phyloP scores from a whole-genome alignment of 2,888 invertebrate species.

The Tricholauxania praeusta region DNA sequence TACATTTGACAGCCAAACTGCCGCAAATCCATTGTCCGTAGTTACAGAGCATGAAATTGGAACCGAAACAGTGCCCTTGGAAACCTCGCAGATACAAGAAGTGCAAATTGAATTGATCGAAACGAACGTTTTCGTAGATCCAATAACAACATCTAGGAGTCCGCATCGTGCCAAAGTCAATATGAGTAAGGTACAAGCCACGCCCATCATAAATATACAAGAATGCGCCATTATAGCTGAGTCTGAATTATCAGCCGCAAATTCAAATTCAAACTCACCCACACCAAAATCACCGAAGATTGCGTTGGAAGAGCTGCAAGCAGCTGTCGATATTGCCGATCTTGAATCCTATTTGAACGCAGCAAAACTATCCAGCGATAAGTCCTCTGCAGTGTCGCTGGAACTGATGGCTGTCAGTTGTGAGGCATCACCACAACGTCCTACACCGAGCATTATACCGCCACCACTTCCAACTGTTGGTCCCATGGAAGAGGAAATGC shows the following conservation, averaged over 20 bases:
- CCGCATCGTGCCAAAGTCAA: slow-evolving; percentile 37
- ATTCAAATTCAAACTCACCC: slow-evolving; percentile 26
- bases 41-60: slow-evolving; percentile 33
- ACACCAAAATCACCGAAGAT: slow-evolving; percentile 6
- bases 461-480: slow-evolving; percentile 40
- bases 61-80: slow-evolving; percentile 37
- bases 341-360: too few relatives aligned
- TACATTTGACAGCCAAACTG: slow-evolving; percentile 25
- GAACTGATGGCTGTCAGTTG: background rate
- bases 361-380: background rate
- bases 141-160: slow-evolving; percentile 17
- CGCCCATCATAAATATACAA: slow-evolving; percentile 55
- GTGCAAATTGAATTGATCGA: slow-evolving; percentile 63
- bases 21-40: slow-evolving; percentile 19
- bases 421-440: background rate
- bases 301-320: background rate
- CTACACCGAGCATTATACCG: background rate
- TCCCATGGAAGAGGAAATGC: slow-evolving; percentile 42
- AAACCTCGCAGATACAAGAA: slow-evolving; percentile 52
- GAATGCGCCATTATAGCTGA: slow-evolving; percentile 34
- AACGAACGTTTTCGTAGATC: slow-evolving; percentile 40
- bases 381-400: background rate
- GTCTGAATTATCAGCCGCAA: background rate
- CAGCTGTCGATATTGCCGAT: too few relatives aligned
- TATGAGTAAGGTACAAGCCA: slow-evolving; percentile 11